phyloP scores from a whole-genome alignment of 2,113 vertebrate species.

The Rhegmatorhina hoffmannsi region DNA sequence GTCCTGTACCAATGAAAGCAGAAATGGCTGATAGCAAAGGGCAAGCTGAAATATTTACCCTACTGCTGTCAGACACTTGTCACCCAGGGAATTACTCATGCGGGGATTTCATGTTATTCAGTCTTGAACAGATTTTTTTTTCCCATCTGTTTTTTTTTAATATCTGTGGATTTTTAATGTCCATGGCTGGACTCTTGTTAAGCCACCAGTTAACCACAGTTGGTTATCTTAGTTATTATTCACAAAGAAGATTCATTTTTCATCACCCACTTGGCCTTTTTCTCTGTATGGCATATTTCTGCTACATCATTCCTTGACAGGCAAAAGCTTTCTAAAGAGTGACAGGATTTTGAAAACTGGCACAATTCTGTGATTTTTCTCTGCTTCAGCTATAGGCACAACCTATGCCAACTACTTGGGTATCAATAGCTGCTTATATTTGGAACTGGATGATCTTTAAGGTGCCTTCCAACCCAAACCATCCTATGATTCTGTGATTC shows the following conservation, averaged over 20 bases:
- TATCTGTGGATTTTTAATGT: not conserved
- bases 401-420: rapidly evolving
- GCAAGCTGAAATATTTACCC: not conserved
- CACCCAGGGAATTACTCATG: not conserved
- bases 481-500: not conserved
- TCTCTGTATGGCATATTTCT: not conserved
- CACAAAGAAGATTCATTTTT: not conserved
- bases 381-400: not conserved
- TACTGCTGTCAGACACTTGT: not conserved
- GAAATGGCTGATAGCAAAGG: not conserved
- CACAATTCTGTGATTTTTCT: not conserved
- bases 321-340: not conserved
- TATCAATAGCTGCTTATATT: not conserved
- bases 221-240: not conserved
- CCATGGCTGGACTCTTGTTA: not conserved
- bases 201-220: not conserved
- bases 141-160: not conserved
- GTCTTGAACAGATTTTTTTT: not conserved
- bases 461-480: not conserved
- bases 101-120: not conserved
- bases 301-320: not conserved
- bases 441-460: not conserved
- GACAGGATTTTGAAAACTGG: not conserved
- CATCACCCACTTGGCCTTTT: not conserved
- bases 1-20: not conserved